Evolutionary conservation across 23 tunicate species (phyloP), one percentile per base, ranked within the genome.

Genomic region (Ciona savignyi): DNA sequence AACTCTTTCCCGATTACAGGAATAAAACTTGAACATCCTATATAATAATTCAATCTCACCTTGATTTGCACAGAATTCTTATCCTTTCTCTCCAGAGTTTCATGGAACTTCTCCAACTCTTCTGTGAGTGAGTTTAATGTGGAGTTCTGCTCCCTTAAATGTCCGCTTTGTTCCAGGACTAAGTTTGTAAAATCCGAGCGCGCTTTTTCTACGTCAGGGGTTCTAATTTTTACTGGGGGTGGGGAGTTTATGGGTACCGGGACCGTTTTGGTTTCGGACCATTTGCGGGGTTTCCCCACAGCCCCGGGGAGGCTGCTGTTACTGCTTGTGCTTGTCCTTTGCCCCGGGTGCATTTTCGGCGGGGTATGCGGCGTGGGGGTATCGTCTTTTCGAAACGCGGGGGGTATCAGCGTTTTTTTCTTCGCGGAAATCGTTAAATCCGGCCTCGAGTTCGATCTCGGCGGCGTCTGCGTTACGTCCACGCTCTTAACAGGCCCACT

Each of bases 121-220:
- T 81, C 78, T 32, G 85, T 85, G 33, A 81, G 48, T 0, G 75
- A 67, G 30, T 73, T 75, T 2, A 87, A 34, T 0, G 95, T 87
- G 19, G 56, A 56, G 23, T 31, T 70, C 35, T 87, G 95, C 35
- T 87, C 95, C 27, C 72, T 78, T 0, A 87, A 75, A 32, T 87
- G 95, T 29, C 74, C 65, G 34, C 81, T 86, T 65, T 87, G 95
- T 60, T 87, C 86, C 66, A 76, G 20, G 0, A 81, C 86, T 2
- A 87, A 51, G 3, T 82, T 68, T 28, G 86, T 75, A 60, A 87
- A 87, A 25, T 87, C 95, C 20, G 70, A 83, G 32, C 72, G 70
- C n/a, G 95, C 95, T 76, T 64, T 81, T n/a, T n/a, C n/a, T n/a
- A n/a, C n/a, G n/a, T n/a, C n/a, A n/a, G n/a, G n/a, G n/a, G n/a